Percentiles rank a stretch among this genome's conserved stretches.
These are phyloP conservation scores for Pantherophis vulpinus DNA, from an alignment of 2,797 vertebrate genomes.

Conservation along the genomic window DNA sequence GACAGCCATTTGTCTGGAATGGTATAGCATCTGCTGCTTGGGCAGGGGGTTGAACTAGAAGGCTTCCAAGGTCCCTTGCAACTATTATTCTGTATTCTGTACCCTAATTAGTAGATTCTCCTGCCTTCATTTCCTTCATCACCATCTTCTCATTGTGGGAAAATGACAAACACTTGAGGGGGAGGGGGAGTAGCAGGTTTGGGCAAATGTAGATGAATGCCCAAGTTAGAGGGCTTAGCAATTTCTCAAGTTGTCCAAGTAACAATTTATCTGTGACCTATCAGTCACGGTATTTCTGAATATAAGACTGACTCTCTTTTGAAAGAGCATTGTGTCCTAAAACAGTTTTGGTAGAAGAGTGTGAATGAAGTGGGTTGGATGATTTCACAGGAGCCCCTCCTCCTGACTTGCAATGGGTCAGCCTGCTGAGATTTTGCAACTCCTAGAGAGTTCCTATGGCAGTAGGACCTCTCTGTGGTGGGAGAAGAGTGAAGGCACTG, in stretches of 20 bases:
- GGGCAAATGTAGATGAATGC: not conserved
- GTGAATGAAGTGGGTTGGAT: not conserved
- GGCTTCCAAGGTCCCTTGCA: not conserved
- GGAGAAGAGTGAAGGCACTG: not conserved
- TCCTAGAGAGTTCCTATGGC: not conserved
- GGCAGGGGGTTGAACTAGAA: not conserved
- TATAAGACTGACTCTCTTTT: not conserved
- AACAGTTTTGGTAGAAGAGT: not conserved
- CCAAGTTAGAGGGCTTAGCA: not conserved
- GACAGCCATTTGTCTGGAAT: not conserved
- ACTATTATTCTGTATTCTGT: not conserved
- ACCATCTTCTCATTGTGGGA: not conserved
- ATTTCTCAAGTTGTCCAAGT: not conserved
- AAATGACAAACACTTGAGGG: not conserved
- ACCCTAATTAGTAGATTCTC: not conserved
- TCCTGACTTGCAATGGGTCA: not conserved
- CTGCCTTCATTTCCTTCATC: not conserved
- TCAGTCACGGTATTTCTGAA: not conserved
- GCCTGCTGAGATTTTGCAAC: not conserved
- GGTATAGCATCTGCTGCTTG: not conserved
- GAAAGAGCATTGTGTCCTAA: not conserved
- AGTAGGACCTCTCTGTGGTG: not conserved
- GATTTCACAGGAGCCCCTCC: not conserved
- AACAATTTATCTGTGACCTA: not conserved
- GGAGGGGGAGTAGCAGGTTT: not conserved